Evolutionary conservation across 1,140 invertebrate genomes (phyloP).

Genomic region (Papilio helenus): DNA sequence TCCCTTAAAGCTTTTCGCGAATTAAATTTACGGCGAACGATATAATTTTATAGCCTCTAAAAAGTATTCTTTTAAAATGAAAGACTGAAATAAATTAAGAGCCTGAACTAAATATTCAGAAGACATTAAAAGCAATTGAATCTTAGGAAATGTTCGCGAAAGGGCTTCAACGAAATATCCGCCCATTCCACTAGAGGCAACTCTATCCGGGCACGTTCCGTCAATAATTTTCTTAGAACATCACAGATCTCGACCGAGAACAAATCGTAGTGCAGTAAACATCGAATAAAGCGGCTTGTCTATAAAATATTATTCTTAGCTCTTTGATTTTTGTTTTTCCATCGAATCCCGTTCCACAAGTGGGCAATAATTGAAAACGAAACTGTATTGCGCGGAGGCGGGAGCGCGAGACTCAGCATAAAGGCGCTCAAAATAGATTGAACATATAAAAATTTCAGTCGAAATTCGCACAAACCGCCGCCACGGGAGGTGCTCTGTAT

Average conservation of each 20-base stretch:
- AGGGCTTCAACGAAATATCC: constrained; percentile 53
- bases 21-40: constrained; percentile 66
- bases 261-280: constrained; percentile 80
- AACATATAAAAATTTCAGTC: constrained; percentile 83
- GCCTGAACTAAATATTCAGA: constrained; percentile 53
- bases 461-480: constrained; percentile 78
- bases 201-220: constrained; percentile 74
- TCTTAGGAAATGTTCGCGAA: constrained; percentile 52
- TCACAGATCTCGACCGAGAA: constrained; percentile 75
- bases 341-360: constrained; percentile 80
- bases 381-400: constrained; percentile 74
- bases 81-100: constrained; percentile 53
- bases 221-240: constrained; percentile 81
- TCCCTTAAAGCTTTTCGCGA: constrained; percentile 64
- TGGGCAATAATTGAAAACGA: constrained; percentile 83
- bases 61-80: constrained; percentile 57
- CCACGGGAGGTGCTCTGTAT: constrained; percentile 77
- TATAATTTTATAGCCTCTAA: constrained; percentile 66
- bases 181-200: constrained; percentile 53
- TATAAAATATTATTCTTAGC: constrained; percentile 82
- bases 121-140: constrained; percentile 59
- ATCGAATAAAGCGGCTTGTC: constrained; percentile 77
- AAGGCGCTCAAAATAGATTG: constrained; percentile 81
- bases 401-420: constrained; percentile 78
- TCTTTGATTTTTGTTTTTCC: constrained; percentile 76